Evolutionary conservation across 2,113 vertebrate genomes (phyloP).

Genomic region (Macquaria ambigua): DNA sequence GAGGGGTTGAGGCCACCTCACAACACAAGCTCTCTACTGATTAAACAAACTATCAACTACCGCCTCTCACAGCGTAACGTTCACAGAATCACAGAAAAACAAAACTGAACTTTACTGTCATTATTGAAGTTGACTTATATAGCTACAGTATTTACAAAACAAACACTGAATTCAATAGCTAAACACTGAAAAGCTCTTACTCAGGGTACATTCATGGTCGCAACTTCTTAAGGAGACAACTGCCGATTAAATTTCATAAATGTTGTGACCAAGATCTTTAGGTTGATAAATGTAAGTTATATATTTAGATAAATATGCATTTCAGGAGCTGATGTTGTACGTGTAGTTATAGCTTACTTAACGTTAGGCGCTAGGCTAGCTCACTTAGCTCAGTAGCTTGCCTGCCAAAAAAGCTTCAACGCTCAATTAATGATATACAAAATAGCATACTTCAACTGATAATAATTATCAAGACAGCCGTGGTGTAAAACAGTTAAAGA

Average conservation of each 20-base stretch:
- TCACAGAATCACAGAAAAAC: not conserved
- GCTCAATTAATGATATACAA: not conserved
- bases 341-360: not conserved
- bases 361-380: conserved; percentile 16
- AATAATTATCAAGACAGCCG: accelerated
- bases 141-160: not conserved
- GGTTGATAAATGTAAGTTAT: not conserved
- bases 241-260: not conserved
- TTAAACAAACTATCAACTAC: not conserved
- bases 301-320: not conserved
- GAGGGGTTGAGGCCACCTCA: not conserved
- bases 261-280: not conserved
- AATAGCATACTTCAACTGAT: accelerated
- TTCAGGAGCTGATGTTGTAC: not conserved
- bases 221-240: not conserved
- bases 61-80: not conserved
- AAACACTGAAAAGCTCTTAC: not conserved
- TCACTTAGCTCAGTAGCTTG: not conserved
- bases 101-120: not conserved
- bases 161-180: not conserved
- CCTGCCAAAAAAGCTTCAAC: not conserved
- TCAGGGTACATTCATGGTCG: not conserved
- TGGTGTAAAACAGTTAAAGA: accelerated
- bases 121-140: not conserved
- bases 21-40: not conserved